Conservation (phyloP, 2,888 invertebrate species). For the Mimas tiliae region DNA sequence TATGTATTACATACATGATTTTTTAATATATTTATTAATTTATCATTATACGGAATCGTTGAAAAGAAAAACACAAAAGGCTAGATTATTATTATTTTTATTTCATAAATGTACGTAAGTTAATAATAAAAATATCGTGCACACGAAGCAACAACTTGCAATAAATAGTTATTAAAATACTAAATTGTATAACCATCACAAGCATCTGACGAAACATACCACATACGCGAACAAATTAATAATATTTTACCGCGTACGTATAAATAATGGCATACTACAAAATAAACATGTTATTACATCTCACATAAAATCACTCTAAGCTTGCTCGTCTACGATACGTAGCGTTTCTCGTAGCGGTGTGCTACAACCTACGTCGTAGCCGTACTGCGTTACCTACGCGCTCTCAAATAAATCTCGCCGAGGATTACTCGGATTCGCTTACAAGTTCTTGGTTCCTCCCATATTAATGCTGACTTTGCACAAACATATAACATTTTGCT, state of each 20-base stretch:
- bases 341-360: slow-evolving; percentile 42
- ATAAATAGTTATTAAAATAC: background rate
- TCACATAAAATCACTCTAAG: slow-evolving; percentile 52
- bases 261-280: slow-evolving; percentile 31
- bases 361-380: slow-evolving; percentile 58
- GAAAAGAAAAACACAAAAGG: no score
- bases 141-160: background rate
- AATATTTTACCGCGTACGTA: slow-evolving; percentile 15
- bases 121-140: background rate
- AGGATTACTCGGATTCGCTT: slow-evolving; percentile 71
- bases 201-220: background rate
- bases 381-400: slow-evolving; percentile 71
- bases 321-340: slow-evolving; percentile 56
- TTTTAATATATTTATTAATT: no score
- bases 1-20: no score
- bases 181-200: background rate
- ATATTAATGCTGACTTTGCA: slow-evolving; percentile 57
- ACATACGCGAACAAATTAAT: slow-evolving; percentile 9
- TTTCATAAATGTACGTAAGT: background rate
- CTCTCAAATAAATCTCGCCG: slow-evolving; percentile 70
- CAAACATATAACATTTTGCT: slow-evolving; percentile 9
- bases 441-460: slow-evolving; percentile 69
- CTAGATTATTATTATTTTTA: no score
- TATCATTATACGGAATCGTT: background rate
- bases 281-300: slow-evolving; percentile 51